Conservation (phyloP, 2,113 vertebrate genomes). For the Poeciliopsis occidentalis region DNA sequence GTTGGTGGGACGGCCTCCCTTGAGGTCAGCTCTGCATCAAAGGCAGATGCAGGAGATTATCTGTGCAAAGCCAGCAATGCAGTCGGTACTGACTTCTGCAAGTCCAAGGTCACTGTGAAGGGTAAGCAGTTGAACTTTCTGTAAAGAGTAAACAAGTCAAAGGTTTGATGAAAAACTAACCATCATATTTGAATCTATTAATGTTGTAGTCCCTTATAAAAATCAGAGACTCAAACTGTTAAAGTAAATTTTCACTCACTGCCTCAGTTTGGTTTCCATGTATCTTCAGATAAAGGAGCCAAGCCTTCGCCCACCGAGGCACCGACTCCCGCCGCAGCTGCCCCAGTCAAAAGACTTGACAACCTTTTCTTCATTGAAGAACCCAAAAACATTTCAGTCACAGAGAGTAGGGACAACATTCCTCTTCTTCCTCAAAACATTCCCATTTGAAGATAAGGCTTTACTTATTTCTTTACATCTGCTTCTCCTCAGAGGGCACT, state of each 20-base stretch:
- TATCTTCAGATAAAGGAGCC: conserved; percentile 82
- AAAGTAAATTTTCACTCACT: neutral
- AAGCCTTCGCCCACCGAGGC: conserved; percentile 28
- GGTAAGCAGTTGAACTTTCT: conserved; percentile 75
- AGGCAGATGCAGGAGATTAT: conserved; percentile 90
- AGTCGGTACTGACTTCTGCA: conserved; percentile 88
- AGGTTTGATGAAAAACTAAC: neutral
- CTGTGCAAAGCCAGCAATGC: conserved; percentile 93
- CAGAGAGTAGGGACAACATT: conserved; percentile 87
- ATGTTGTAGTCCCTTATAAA: no score
- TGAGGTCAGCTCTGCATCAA: conserved; percentile 81
- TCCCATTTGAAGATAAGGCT: neutral
- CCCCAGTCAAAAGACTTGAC: conserved; percentile 84
- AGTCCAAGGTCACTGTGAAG: conserved; percentile 89
- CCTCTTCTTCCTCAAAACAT: neutral
- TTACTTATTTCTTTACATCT: neutral
- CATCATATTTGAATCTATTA: neutral
- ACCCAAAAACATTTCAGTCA: conserved; percentile 83
- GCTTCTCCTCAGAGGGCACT: conserved; percentile 82
- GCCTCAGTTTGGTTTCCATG: conserved; percentile 68
- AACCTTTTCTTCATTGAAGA: conserved; percentile 95
- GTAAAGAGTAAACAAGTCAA: neutral
- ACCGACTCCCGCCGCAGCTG: conserved; percentile 49
- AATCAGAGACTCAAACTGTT: neutral
- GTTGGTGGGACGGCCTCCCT: conserved; percentile 82